Percentiles rank a stretch among this genome's conserved stretches.
Conservation (phyloP, 2,888 invertebrate species). For the Griposia aprilina region DNA sequence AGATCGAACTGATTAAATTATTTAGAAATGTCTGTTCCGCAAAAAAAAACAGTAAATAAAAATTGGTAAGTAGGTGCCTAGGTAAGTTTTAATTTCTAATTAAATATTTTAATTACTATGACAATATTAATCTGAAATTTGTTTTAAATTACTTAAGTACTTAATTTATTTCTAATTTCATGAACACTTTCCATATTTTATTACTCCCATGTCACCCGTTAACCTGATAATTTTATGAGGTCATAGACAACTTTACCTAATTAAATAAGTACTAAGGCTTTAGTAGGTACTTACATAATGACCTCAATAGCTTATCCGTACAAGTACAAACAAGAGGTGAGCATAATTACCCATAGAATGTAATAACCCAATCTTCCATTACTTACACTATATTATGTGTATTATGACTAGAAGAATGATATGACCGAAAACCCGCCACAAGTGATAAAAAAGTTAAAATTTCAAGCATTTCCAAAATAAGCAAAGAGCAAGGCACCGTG, state of each 20-base stretch:
- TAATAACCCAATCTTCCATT: background rate
- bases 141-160: background rate
- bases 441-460: background rate
- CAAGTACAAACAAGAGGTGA: background rate
- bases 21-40: background rate
- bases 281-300: background rate
- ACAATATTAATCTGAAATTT: no score
- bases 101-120: background rate
- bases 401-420: background rate
- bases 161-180: constrained; percentile 21
- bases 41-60: background rate
- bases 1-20: background rate
- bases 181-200: constrained; percentile 22
- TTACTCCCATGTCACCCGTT: constrained; percentile 11
- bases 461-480: constrained; percentile 17
- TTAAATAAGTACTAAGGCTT: background rate
- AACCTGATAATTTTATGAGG: constrained; percentile 18
- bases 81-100: background rate
- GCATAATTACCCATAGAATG: background rate
- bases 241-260: constrained; percentile 30
- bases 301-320: background rate
- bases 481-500: constrained; percentile 36
- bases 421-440: background rate
- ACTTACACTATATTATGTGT: background rate
- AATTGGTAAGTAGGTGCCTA: accelerated